A percentile compares a stretch with the other conserved stretches of the same genome.
These are phyloP conservation scores for Macquaria australasica DNA, from an alignment of 2,113 vertebrate species.

Conservation along the genomic window DNA sequence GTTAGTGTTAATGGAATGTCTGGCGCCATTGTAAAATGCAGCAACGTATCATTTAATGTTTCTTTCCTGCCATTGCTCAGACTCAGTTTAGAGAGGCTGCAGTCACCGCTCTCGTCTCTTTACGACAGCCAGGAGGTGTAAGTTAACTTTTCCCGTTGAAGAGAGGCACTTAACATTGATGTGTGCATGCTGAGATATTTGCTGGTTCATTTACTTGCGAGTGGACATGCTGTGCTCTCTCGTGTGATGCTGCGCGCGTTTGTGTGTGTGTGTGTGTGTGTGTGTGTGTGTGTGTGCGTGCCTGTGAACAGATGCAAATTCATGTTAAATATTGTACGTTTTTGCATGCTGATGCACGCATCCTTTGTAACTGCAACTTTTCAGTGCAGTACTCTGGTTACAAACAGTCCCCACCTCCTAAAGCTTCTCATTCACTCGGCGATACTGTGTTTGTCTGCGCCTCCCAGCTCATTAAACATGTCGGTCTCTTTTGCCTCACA, in stretches of 20 bases:
- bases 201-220: constrained; percentile 62
- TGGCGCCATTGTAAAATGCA: constrained; percentile 30
- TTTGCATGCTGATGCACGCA: constrained; percentile 25
- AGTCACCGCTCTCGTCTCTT: constrained; percentile 7
- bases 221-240: constrained; percentile 48
- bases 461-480: constrained; percentile 63
- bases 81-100: constrained; percentile 13
- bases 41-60: constrained; percentile 22
- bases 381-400: constrained; percentile 14
- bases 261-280: neutral
- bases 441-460: constrained; percentile 43
- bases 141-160: constrained; percentile 51
- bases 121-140: constrained; percentile 35
- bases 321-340: constrained; percentile 19
- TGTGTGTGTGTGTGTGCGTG: neutral
- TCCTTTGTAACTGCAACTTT: constrained; percentile 14
- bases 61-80: constrained; percentile 8
- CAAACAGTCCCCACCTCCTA: neutral
- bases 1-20: constrained; percentile 61
- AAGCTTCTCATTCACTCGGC: constrained; percentile 43
- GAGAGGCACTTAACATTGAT: constrained; percentile 60
- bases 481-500: constrained; percentile 34
- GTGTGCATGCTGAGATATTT: constrained; percentile 58
- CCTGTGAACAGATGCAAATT: constrained; percentile 36
- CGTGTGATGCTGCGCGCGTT: neutral